Conservation (phyloP, 1,140 invertebrate genomes). For the Panagrolaimus sp. region DNA sequence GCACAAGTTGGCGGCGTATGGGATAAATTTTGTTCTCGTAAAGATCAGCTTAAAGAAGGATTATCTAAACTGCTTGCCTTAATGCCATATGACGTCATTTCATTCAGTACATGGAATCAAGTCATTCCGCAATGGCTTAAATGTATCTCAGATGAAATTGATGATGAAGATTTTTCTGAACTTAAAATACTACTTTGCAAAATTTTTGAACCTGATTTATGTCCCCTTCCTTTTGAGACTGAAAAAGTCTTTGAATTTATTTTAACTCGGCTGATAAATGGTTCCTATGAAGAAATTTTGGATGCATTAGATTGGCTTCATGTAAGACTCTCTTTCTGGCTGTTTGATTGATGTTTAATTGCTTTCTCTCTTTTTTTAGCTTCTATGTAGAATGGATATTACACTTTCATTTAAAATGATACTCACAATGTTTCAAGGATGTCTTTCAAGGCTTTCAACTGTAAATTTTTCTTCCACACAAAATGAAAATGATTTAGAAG, state of each 20-base stretch:
- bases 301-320: slow-evolving; percentile 92
- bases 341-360: slow-evolving; percentile 3
- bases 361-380: slow-evolving; percentile 62
- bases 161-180: slow-evolving; percentile 81
- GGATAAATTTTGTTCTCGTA: slow-evolving; percentile 74
- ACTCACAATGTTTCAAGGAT: slow-evolving; percentile 79
- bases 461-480: slow-evolving; percentile 61
- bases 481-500: slow-evolving; percentile 68
- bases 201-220: slow-evolving; percentile 91
- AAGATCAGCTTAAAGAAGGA: slow-evolving; percentile 85
- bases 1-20: slow-evolving; percentile 86
- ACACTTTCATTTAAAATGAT: slow-evolving; percentile 76
- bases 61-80: slow-evolving; percentile 75
- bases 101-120: slow-evolving; percentile 86
- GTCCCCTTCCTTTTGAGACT: slow-evolving; percentile 82
- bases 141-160: slow-evolving; percentile 86
- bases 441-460: slow-evolving; percentile 66
- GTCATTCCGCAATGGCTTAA: slow-evolving; percentile 99
- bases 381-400: slow-evolving; percentile 79
- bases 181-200: slow-evolving; percentile 84
- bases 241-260: slow-evolving; percentile 92
- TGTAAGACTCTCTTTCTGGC: slow-evolving; percentile 61
- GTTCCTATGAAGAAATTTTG: slow-evolving; percentile 77
- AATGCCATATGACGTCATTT: slow-evolving; percentile 93
- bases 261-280: slow-evolving; percentile 74